Percentiles rank a stretch among this genome's conserved stretches.
Evolutionary conservation across 1,140 invertebrate genomes (phyloP).

Genomic region (Listronotus oregonensis): DNA sequence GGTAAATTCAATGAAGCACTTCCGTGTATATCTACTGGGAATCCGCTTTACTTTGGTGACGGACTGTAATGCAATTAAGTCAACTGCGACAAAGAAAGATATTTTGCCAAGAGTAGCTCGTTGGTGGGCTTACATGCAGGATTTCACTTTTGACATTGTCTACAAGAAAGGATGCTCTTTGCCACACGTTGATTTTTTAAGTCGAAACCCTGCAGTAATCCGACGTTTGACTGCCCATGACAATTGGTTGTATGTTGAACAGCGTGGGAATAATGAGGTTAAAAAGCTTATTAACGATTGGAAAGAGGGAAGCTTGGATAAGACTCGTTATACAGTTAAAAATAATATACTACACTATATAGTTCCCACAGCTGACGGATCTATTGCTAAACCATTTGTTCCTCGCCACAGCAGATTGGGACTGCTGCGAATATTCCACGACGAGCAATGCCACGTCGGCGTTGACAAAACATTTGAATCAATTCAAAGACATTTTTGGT

Average conservation of each 20-base stretch:
- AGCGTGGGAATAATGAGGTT: constrained; percentile 1
- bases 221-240: constrained; percentile 24
- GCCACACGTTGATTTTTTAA: constrained; percentile 54
- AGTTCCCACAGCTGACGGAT: not conserved
- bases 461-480: constrained; percentile 44
- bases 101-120: constrained; percentile 48
- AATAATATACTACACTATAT: not conserved
- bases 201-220: constrained; percentile 41
- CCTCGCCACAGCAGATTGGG: constrained; percentile 40
- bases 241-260: constrained; percentile 40
- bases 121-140: constrained; percentile 55
- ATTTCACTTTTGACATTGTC: constrained; percentile 44
- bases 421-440: constrained; percentile 45
- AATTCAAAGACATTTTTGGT: constrained; percentile 47
- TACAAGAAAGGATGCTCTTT: constrained; percentile 43
- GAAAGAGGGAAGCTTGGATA: too few species aligned
- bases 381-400: constrained; percentile 37
- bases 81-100: constrained; percentile 52
- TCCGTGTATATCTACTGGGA: constrained; percentile 52
- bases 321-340: not conserved
- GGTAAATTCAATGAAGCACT: constrained; percentile 48
- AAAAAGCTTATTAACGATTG: too few species aligned
- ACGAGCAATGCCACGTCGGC: constrained; percentile 48
- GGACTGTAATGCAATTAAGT: constrained; percentile 52
- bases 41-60: constrained; percentile 51